These are phyloP conservation scores for Caenorhabditis remanei DNA, from an alignment of 1,140 invertebrate genomes.

Conservation along the genomic window DNA sequence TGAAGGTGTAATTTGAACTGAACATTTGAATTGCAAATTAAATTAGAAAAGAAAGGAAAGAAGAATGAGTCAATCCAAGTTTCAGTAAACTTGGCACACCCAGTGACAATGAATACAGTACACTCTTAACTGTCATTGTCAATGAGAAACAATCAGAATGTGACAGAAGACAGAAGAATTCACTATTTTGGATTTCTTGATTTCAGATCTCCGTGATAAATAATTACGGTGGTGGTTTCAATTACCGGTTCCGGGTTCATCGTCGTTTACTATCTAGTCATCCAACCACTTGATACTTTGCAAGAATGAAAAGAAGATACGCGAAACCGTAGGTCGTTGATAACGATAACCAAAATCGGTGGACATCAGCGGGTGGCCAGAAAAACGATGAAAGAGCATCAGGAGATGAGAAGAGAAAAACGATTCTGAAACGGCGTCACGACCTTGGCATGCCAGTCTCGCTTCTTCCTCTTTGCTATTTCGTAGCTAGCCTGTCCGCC, in stretches of 20 bases:
- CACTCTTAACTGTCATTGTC: conserved; percentile 11
- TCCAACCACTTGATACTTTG: not conserved
- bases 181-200: too few species aligned
- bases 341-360: not conserved
- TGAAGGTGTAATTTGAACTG: not conserved
- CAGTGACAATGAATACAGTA: conserved; percentile 20
- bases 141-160: too few species aligned
- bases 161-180: too few species aligned
- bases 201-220: too few species aligned
- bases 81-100: conserved; percentile 33
- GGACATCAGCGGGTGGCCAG: conserved; percentile 36
- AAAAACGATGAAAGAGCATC: conserved; percentile 44
- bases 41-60: not conserved
- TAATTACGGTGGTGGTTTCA: too few species aligned
- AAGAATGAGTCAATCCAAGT: conserved; percentile 44
- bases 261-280: not conserved
- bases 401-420: conserved; percentile 23
- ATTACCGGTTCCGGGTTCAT: conserved; percentile 23
- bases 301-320: conserved; percentile 29
- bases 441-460: conserved; percentile 58
- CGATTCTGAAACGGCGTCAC: conserved; percentile 39
- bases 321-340: conserved; percentile 18
- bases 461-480: conserved; percentile 43
- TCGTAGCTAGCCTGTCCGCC: conserved; percentile 50
- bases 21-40: conserved; percentile 15